A percentile compares a stretch with the other conserved stretches of the same genome.
Evolutionary conservation across 2,113 vertebrate genomes (phyloP).

Genomic region (Oostethus manadensis): DNA sequence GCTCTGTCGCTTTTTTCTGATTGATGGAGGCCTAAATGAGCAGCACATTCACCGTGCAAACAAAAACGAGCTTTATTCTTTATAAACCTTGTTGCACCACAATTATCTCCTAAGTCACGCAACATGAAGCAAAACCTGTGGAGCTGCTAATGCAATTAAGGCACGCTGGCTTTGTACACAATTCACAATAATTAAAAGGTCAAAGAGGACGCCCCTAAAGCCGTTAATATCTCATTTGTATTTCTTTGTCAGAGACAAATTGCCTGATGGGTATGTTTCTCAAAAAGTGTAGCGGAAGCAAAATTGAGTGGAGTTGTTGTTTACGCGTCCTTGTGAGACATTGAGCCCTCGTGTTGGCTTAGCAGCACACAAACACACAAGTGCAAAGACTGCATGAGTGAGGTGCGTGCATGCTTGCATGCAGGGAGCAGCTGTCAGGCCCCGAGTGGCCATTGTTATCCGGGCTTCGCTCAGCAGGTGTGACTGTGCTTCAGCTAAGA

Average conservation of each 20-base stretch:
- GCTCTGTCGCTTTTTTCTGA: constrained; percentile 55
- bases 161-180: constrained; percentile 49
- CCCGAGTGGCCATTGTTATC: constrained; percentile 59
- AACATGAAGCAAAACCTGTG: constrained; percentile 49
- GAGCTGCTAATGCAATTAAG: constrained; percentile 63
- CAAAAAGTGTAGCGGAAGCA: constrained; percentile 3
- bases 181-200: constrained; percentile 67
- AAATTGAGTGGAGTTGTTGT: constrained; percentile 41
- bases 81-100: constrained; percentile 26
- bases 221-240: constrained; percentile 62
- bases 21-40: constrained; percentile 14
- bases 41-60: constrained; percentile 13
- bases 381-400: not conserved
- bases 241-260: constrained; percentile 53
- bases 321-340: constrained; percentile 46
- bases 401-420: constrained; percentile 1
- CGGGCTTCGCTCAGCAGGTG: constrained; percentile 51
- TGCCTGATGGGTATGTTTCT: constrained; percentile 48
- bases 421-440: constrained; percentile 46
- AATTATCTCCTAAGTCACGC: no score
- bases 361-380: not conserved
- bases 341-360: constrained; percentile 21
- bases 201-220: constrained; percentile 51
- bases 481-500: constrained; percentile 21
- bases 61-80: constrained; percentile 26